Conservation (phyloP, 2,113 vertebrate genomes). For the Pachyramphus minor region DNA sequence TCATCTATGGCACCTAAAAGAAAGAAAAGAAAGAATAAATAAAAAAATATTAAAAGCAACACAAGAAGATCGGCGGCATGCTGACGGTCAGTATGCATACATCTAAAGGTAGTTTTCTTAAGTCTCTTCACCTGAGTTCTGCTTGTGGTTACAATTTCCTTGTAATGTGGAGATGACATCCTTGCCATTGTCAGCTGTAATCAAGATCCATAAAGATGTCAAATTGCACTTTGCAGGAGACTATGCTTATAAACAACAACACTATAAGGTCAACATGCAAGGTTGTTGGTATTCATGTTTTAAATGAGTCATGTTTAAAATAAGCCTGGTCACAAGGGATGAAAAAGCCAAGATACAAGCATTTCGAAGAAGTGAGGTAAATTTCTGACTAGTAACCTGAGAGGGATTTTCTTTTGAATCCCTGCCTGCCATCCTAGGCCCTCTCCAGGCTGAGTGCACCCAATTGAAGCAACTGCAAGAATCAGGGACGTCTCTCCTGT, state of each 20-base stretch:
- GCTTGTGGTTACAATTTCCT: conserved; percentile 29
- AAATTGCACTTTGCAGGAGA: not conserved
- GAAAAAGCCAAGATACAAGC: not conserved
- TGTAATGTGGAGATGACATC: conserved; percentile 36
- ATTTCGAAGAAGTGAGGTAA: not conserved
- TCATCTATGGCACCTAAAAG: conserved; percentile 67
- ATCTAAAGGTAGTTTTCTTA: not conserved
- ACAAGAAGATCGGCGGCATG: not conserved
- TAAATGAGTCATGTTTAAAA: not conserved
- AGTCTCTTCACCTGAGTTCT: conserved; percentile 62
- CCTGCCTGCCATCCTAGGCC: not conserved
- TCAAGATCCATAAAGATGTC: conserved; percentile 6
- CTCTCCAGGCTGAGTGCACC: not conserved
- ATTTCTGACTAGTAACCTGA: not conserved
- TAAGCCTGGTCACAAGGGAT: not conserved
- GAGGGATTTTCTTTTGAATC: not conserved
- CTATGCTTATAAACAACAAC: not conserved
- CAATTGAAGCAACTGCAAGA: not conserved
- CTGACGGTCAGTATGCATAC: not conserved
- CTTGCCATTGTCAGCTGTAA: conserved; percentile 63
- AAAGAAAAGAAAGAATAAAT: not conserved
- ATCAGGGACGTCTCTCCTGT: not conserved
- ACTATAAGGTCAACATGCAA: not conserved
- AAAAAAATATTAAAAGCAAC: not conserved
- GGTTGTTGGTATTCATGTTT: not conserved